Evolutionary conservation across 2,888 invertebrate genomes (phyloP), one percentile per base, ranked within the genome.

Genomic region (Acleris holmiana): DNA sequence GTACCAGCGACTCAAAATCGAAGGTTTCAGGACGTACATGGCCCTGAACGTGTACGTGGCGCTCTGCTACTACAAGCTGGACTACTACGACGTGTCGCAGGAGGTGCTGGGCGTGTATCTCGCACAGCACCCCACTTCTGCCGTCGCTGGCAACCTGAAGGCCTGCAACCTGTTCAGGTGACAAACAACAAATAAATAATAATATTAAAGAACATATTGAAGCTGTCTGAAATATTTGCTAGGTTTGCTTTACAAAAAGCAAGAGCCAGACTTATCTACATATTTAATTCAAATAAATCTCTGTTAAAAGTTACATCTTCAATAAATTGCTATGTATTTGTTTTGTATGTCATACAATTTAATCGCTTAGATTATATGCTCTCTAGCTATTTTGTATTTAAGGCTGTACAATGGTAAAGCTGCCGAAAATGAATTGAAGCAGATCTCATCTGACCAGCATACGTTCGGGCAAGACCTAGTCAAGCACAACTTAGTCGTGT

Each of bases 11-110:
- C 4, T 35, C 35, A 35, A 35, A 4, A 8, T 1, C 8, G 13
- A 8, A 4, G 47, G 50, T 48, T 21, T 15, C 86, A 98, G 98
- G 74, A 97, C 97, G 60, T 98, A 95, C 85, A 93, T 99, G 82
- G 99, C 99, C 0, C 88, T 99, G 66, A 99, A 99, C 87, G 98
- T 99, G 4, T 99, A 99, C 85, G 96, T 99, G 64, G 99, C 99
- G 0, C 90, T 99, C 17, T 99, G 99, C 82, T 99, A 99, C 88
- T 99, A 99, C 90, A 99, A 99, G 85, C 91, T 99, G 77, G 99
- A 99, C 88, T 99, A 99, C 85, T 99, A 98, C 82, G 99, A 99
- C 86, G 98, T 99, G 53, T 98, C 99, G 0, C 98, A 99, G 88
- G 99, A 99, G 89, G 98, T 99, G n/a, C 93, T 99, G 15, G 97